Percentiles rank a stretch among this genome's conserved stretches.
phyloP scores from a whole-genome alignment of 1,140 invertebrate genomes.

The Tetragonula clypearis region DNA sequence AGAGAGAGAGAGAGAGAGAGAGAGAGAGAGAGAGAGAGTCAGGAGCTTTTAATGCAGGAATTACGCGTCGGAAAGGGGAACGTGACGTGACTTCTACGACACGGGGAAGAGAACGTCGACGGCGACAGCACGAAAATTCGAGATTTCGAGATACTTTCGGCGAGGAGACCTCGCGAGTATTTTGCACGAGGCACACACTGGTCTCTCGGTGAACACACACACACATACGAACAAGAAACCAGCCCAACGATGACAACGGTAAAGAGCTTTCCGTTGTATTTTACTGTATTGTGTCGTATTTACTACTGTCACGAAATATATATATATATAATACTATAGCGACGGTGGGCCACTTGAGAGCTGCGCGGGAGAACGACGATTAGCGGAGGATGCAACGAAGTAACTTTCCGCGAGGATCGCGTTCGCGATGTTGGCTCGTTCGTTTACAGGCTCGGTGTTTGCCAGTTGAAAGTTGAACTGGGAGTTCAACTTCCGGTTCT shows the following conservation, averaged over 20 bases:
- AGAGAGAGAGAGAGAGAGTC: neutral
- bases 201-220: neutral
- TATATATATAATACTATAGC: neutral
- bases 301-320: neutral
- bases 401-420: constrained; percentile 14
- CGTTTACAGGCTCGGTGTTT: neutral
- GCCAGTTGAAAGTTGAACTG: too few relatives aligned
- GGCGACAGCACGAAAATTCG: constrained; percentile 24
- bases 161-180: constrained; percentile 8
- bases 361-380: constrained; percentile 9
- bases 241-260: constrained; percentile 47
- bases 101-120: neutral
- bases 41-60: constrained; percentile 20
- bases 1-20: too few relatives aligned
- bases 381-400: constrained; percentile 7
- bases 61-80: constrained; percentile 10
- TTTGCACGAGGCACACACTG: constrained; percentile 39
- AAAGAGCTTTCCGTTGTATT: constrained; percentile 45
- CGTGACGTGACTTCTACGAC: neutral
- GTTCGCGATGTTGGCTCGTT: neutral
- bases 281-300: constrained; percentile 20
- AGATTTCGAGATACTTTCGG: constrained; percentile 58
- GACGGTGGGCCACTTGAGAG: constrained; percentile 2
- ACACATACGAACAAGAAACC: constrained; percentile 48
- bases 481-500: neutral